Evolutionary conservation across 1,140 invertebrate genomes (phyloP).

Genomic region (Halictus rubicundus): DNA sequence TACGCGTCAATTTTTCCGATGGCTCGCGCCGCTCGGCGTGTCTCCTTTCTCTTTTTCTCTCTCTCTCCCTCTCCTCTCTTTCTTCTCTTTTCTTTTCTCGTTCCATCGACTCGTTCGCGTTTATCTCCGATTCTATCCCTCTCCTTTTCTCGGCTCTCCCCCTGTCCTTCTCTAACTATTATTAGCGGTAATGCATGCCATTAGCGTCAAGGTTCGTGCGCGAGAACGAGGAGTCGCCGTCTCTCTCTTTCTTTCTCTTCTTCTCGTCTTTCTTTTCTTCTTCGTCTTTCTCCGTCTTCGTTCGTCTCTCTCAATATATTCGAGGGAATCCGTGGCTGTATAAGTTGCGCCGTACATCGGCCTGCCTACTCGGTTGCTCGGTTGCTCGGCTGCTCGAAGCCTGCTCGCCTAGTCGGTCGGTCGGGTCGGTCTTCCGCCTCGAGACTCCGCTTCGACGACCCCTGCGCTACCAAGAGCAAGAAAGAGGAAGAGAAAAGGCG

Average conservation of each 20-base stretch:
- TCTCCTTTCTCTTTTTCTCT: conserved; percentile 29
- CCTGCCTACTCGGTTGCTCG: conserved; percentile 23
- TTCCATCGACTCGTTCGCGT: neutral
- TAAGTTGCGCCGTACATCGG: conserved; percentile 43
- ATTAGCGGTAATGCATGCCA: conserved; percentile 75
- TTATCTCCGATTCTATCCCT: conserved; percentile 30
- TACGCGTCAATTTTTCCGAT: conserved; percentile 68
- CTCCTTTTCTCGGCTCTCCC: neutral
- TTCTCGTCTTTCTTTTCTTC: too few relatives aligned
- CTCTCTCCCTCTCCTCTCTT: too few relatives aligned
- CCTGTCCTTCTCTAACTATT: conserved; percentile 64
- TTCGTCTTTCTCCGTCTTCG: too few relatives aligned
- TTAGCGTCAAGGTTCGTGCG: conserved; percentile 74
- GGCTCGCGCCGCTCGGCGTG: conserved; percentile 55
- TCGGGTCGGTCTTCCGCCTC: neutral
- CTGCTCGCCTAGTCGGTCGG: conserved; percentile 6
- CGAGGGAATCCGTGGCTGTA: conserved; percentile 63
- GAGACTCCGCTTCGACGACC: neutral
- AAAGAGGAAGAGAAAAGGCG: neutral
- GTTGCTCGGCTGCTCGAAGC: too few relatives aligned
- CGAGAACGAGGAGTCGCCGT: conserved; percentile 49
- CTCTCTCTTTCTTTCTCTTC: too few relatives aligned
- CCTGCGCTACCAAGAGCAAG: neutral
- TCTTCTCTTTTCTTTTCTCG: neutral
- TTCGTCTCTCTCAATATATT: conserved; percentile 55